Conservation (phyloP, 1,140 invertebrate species). For the Drepana arcuata region DNA sequence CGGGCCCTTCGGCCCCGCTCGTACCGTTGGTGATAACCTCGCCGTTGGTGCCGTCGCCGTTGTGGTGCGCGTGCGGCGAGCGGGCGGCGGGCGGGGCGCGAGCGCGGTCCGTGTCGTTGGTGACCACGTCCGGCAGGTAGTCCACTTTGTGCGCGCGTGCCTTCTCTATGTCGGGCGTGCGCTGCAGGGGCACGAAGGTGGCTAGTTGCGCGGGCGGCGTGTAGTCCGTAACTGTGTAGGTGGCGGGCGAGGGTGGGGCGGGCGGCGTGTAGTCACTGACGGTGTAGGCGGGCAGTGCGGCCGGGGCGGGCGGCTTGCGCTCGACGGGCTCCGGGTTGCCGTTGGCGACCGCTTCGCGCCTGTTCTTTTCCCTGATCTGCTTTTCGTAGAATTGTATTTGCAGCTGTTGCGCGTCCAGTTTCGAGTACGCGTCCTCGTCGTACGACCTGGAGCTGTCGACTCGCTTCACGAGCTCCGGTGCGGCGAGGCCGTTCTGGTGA, state of each 20-base stretch:
- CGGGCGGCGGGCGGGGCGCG: slow-evolving; percentile 6
- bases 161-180: slow-evolving; percentile 67
- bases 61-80: slow-evolving; percentile 9
- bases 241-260: slow-evolving; percentile 17
- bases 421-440: slow-evolving; percentile 18
- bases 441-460: slow-evolving; percentile 33
- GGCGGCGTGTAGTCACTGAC: no score
- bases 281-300: neutral
- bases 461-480: slow-evolving; percentile 60
- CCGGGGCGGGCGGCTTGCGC: slow-evolving; percentile 21
- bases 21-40: slow-evolving; percentile 12
- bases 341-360: slow-evolving; percentile 28
- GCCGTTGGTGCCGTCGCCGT: slow-evolving; percentile 27
- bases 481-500: slow-evolving; percentile 50
- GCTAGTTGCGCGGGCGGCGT: slow-evolving; percentile 46
- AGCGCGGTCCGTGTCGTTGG: slow-evolving; percentile 14
- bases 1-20: slow-evolving; percentile 32
- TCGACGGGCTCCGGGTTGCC: slow-evolving; percentile 24
- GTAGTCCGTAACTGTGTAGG: slow-evolving; percentile 60
- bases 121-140: slow-evolving; percentile 64
- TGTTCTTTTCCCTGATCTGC: slow-evolving; percentile 57
- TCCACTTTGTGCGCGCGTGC: slow-evolving; percentile 61
- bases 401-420: slow-evolving; percentile 56
- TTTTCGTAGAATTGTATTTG: slow-evolving; percentile 70
- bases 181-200: slow-evolving; percentile 62